A percentile compares a stretch with the other conserved stretches of the same genome.
These are phyloP conservation scores for Pandemis corylana DNA, from an alignment of 2,888 invertebrate species.

Conservation along the genomic window DNA sequence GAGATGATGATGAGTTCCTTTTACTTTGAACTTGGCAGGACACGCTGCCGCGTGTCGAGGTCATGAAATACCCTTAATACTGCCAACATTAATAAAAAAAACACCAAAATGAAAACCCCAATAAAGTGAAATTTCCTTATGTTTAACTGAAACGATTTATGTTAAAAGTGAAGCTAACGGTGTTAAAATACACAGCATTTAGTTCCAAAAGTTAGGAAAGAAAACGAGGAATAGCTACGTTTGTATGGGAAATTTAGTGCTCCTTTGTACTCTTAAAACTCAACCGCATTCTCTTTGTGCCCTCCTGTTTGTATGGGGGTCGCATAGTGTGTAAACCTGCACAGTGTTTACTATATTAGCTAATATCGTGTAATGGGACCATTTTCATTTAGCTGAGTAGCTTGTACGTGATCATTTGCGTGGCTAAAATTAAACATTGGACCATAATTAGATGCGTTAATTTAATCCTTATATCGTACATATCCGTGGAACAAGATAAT, in stretches of 20 bases:
- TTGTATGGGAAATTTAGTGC: background rate
- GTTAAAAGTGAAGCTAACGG: too few species aligned
- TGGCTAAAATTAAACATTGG: constrained; percentile 16
- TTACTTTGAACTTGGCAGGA: too few species aligned
- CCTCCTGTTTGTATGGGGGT: constrained; percentile 17
- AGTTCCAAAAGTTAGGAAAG: background rate
- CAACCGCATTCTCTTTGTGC: constrained; percentile 13
- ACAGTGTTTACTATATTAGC: constrained; percentile 18
- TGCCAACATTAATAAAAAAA: too few species aligned
- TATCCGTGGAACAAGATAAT: background rate
- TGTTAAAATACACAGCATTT: background rate
- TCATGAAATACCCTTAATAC: too few species aligned
- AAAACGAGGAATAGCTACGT: background rate
- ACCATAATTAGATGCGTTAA: constrained; percentile 18
- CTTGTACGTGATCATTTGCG: constrained; percentile 27
- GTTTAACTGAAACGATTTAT: too few species aligned
- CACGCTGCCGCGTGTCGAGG: too few species aligned
- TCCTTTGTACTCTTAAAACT: constrained; percentile 1
- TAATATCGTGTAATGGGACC: constrained; percentile 23
- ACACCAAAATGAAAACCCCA: too few species aligned
- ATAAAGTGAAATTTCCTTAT: too few species aligned
- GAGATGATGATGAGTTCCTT: too few species aligned
- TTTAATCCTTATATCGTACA: background rate
- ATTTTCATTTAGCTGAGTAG: constrained; percentile 35
- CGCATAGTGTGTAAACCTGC: constrained; percentile 17